phyloP scores from a whole-genome alignment of 2,113 vertebrate species.

The Takifugu bimaculatus region DNA sequence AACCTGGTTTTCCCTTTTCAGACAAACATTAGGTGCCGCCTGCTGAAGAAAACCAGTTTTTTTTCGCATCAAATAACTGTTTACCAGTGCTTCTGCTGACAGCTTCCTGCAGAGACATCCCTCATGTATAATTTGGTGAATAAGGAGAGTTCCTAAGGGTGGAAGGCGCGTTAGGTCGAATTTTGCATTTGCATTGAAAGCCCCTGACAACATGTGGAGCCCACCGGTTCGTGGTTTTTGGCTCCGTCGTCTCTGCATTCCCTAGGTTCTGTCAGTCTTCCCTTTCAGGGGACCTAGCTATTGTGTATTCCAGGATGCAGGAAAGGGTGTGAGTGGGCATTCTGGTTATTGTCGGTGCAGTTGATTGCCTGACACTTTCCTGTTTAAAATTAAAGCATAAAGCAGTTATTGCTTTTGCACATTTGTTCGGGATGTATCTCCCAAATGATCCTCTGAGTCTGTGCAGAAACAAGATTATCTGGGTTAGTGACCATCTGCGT shows the following conservation, averaged over 20 bases:
- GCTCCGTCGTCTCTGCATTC: constrained; percentile 11
- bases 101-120: too few species aligned
- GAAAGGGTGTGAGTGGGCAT: constrained; percentile 74
- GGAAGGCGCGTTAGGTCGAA: too few species aligned
- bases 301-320: constrained; percentile 77
- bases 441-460: neutral
- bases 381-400: constrained; percentile 52
- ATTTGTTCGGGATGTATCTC: neutral
- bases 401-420: constrained; percentile 5
- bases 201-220: too few species aligned
- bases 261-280: constrained; percentile 15
- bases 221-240: neutral
- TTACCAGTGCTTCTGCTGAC: neutral
- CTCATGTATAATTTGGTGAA: too few species aligned
- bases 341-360: constrained; percentile 50
- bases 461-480: neutral
- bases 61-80: neutral
- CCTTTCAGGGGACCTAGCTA: constrained; percentile 37
- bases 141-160: too few species aligned
- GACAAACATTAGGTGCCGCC: neutral
- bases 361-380: constrained; percentile 68
- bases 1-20: constrained; percentile 47
- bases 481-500: neutral
- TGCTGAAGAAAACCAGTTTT: neutral
- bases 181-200: too few species aligned